Evolutionary conservation across 2,888 invertebrate species (phyloP), one percentile per base, ranked within the genome.

Genomic region (Ashinkailepas kermadecensis): DNA sequence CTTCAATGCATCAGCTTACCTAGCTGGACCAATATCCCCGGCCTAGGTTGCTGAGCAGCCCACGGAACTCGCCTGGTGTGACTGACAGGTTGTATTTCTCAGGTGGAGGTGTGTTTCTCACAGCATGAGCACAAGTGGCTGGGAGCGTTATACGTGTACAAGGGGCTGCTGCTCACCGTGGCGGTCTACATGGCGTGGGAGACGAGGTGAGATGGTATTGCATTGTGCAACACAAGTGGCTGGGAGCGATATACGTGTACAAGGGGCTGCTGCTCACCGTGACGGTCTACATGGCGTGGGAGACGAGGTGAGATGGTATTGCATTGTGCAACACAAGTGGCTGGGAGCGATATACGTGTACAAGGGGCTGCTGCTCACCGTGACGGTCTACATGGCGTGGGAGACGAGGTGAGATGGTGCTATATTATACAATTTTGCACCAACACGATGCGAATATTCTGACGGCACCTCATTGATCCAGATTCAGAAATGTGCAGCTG

Each of bases 141-240:
- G n/a, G 93, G 95, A 80, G 94, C 92, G 0, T 91, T 96, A 18
- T 96, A 96, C 87, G 93, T 93, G 13, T 96, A 96, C 90, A 96
- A 96, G 88, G 95, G 95, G 2, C 90, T 96, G 0, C 90, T 96
- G 25, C 90, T 96, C 23, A 91, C 95, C 59, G 95, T 96, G 83
- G 96, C 96, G 0, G 93, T 95, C 8, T 96, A 95, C 89, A 96
- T 96, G 96, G 96, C 96, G 0, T 96, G 96, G 96, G 95, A 96
- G 89, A 97, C 96, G 15, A 91, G 90, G 89, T 89, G 86, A 86
- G n/a, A n/a, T n/a, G n/a, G n/a, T n/a, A n/a, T n/a, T n/a, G n/a
- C n/a, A n/a, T n/a, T n/a, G n/a, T n/a, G n/a, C n/a, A 94, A 18
- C 92, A 93, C 70, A 94, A 94, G 80, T 97, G 96, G 96, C 89